Evolutionary conservation across 2,888 invertebrate genomes (phyloP).

Genomic region (Apotomis betuletana): DNA sequence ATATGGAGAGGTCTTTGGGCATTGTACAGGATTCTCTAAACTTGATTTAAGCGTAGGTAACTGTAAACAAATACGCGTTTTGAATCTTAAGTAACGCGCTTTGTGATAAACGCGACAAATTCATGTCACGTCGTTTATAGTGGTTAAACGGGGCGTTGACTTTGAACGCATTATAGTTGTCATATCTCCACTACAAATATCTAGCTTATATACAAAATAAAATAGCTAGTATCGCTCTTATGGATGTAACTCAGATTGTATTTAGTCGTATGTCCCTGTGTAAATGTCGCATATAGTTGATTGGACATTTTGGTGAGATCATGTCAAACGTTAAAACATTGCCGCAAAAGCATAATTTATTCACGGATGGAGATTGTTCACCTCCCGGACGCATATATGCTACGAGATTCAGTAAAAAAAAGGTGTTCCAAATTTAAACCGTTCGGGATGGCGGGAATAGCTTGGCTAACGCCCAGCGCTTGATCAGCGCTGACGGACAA

Average conservation of each 20-base stretch:
- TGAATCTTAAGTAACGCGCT: neutral
- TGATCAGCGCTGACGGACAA: constrained; percentile 63
- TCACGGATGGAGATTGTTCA: constrained; percentile 77
- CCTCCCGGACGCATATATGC: constrained; percentile 70
- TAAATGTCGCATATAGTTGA: too few relatives aligned
- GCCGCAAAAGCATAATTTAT: constrained; percentile 42
- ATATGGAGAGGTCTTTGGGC: neutral
- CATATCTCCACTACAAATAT: too few relatives aligned
- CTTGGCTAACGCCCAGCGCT: constrained; percentile 78
- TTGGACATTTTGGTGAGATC: neutral
- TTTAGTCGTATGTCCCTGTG: too few relatives aligned
- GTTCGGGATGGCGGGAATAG: constrained; percentile 73
- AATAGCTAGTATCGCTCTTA: too few relatives aligned
- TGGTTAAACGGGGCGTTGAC: neutral
- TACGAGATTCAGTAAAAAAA: constrained; percentile 68
- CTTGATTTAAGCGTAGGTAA: constrained; percentile 1
- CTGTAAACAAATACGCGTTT: neutral
- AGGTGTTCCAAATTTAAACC: constrained; percentile 80
- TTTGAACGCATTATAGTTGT: too few relatives aligned
- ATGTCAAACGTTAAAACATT: constrained; percentile 4
- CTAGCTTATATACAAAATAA: too few relatives aligned
- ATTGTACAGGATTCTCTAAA: neutral
- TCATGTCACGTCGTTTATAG: neutral
- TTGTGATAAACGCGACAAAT: neutral
- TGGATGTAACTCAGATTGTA: too few relatives aligned